phyloP scores from a whole-genome alignment of 2,888 invertebrate species.

The Lepidochitona cinerea region DNA sequence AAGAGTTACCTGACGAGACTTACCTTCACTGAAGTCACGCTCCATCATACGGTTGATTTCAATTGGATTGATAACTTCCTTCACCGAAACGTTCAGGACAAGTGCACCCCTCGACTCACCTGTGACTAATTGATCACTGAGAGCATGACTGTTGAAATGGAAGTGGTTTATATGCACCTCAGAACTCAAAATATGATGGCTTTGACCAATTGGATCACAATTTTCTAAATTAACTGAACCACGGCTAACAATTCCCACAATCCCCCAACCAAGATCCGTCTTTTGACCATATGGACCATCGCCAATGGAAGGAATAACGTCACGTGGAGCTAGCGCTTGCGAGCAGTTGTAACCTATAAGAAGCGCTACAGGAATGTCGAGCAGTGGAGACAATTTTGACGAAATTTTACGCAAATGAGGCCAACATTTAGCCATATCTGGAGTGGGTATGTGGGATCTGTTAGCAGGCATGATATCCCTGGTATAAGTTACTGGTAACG shows the following conservation, averaged over 20 bases:
- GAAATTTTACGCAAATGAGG: constrained; percentile 29
- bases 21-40: constrained; percentile 9
- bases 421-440: no score
- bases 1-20: neutral
- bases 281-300: no score
- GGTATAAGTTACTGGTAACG: constrained; percentile 30
- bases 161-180: no score
- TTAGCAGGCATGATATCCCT: constrained; percentile 31
- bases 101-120: no score
- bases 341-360: constrained; percentile 40
- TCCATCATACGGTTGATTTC: constrained; percentile 24
- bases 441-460: constrained; percentile 32
- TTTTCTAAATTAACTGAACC: no score
- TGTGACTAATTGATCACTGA: no score
- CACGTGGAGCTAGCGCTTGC: constrained; percentile 29
- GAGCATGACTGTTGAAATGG: no score
- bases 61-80: no score
- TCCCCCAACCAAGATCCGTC: constrained; percentile 34
- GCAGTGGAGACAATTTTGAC: constrained; percentile 16
- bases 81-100: no score
- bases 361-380: constrained; percentile 29
- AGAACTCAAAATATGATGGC: no score
- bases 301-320: no score
- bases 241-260: constrained; percentile 22
- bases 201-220: no score